Evolutionary conservation across 2,888 invertebrate genomes (phyloP).

Genomic region (Drosophila borealis): DNA sequence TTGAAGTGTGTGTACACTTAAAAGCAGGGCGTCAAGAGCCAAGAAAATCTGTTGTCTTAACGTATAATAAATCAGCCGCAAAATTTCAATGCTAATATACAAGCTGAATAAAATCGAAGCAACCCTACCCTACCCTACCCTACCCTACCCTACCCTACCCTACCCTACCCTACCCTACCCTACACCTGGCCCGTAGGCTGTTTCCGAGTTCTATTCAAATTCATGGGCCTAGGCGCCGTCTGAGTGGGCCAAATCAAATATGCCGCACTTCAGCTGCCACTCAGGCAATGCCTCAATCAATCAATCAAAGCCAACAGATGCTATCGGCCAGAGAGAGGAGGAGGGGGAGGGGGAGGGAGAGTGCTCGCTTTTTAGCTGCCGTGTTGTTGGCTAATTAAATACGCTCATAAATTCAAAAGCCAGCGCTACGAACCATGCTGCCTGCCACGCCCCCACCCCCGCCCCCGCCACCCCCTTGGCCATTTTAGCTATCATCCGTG

Average conservation of each 20-base stretch:
- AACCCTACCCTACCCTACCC: too few species aligned
- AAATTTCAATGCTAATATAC: constrained; percentile 56
- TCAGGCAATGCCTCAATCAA: constrained; percentile 78
- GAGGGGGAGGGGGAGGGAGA: neutral
- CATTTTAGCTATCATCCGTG: constrained; percentile 3
- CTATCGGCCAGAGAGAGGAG: constrained; percentile 22
- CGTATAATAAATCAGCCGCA: constrained; percentile 79
- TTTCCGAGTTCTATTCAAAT: constrained; percentile 44
- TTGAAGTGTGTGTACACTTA: constrained; percentile 20
- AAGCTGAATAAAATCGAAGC: constrained; percentile 2
- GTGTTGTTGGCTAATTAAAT: constrained; percentile 71
- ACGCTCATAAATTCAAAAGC: constrained; percentile 78
- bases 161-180: too few species aligned
- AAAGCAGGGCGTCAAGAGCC: constrained; percentile 18
- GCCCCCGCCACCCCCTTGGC: neutral
- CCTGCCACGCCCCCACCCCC: neutral
- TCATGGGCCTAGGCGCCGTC: constrained; percentile 43
- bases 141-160: too few species aligned
- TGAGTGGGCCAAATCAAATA: constrained; percentile 66
- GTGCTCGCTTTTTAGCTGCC: constrained; percentile 15
- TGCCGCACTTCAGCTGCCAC: constrained; percentile 77
- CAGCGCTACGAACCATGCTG: constrained; percentile 7
- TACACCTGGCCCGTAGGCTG: neutral
- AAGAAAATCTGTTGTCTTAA: constrained; percentile 77
- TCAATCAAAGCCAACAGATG: constrained; percentile 73